phyloP scores from a whole-genome alignment of 2,797 vertebrate species.

The Centropyge bicolor region DNA sequence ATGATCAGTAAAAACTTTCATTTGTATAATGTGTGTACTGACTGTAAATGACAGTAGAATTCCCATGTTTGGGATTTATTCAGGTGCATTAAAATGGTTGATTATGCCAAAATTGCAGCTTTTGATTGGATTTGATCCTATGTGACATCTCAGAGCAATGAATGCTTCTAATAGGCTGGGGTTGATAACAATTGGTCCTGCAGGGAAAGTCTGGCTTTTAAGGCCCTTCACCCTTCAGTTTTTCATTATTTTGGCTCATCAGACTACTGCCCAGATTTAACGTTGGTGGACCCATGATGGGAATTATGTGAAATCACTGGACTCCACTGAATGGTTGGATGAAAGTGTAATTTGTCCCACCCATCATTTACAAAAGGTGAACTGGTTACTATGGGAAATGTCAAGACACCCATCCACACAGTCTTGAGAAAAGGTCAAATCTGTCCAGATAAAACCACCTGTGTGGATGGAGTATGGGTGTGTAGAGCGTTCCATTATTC shows the following conservation, averaged over 20 bases:
- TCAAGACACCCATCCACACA: too few relatives aligned
- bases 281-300: too few relatives aligned
- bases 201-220: neutral
- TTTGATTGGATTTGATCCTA: neutral
- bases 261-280: too few relatives aligned
- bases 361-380: too few relatives aligned
- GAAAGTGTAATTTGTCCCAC: too few relatives aligned
- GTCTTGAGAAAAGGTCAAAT: neutral
- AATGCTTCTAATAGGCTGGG: neutral
- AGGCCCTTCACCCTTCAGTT: too few relatives aligned
- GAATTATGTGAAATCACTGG: too few relatives aligned
- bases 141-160: neutral
- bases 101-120: neutral
- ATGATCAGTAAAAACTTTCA: conserved; percentile 15
- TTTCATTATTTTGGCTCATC: too few relatives aligned
- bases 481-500: neutral
- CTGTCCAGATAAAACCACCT: neutral
- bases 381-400: too few relatives aligned
- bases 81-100: conserved; percentile 35
- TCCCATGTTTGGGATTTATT: conserved; percentile 24
- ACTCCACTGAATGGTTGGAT: too few relatives aligned
- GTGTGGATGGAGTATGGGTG: neutral
- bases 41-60: conserved; percentile 22
- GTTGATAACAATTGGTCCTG: neutral
- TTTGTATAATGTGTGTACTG: conserved; percentile 25